These are phyloP conservation scores for Nemotelus nigrinus DNA, from an alignment of 2,888 invertebrate genomes.

Conservation along the genomic window DNA sequence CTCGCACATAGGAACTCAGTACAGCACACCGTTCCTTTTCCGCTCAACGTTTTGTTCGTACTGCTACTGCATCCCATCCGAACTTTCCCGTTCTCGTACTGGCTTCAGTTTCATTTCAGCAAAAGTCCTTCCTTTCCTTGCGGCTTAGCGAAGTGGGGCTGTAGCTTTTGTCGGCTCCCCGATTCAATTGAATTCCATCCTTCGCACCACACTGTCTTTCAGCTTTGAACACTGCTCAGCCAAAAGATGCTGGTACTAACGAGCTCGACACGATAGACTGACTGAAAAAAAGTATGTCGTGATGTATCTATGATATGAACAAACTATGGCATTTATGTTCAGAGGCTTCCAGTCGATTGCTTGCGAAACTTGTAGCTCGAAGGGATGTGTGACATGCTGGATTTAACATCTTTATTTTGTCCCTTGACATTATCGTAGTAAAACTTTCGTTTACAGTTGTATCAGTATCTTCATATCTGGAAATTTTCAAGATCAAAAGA, in stretches of 20 bases:
- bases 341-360: constrained; percentile 18
- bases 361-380: constrained; percentile 5
- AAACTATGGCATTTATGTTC: constrained; percentile 1
- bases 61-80: neutral
- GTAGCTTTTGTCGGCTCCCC: neutral
- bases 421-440: too few species aligned
- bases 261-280: neutral
- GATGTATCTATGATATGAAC: neutral
- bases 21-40: neutral
- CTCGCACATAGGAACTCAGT: neutral
- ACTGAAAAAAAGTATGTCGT: constrained; percentile 3
- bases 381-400: neutral
- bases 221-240: constrained; percentile 22
- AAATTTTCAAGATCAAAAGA: too few species aligned
- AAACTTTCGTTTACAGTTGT: too few species aligned
- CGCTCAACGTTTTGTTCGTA: neutral
- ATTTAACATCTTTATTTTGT: too few species aligned
- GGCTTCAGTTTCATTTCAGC: too few species aligned
- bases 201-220: constrained; percentile 16
- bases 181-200: neutral
- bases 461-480: too few species aligned
- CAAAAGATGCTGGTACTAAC: constrained; percentile 8
- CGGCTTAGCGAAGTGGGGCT: neutral
- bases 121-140: neutral
- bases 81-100: constrained; percentile 16